Evolutionary conservation across 2,888 invertebrate genomes (phyloP).

Genomic region (Drosophila longiperda): DNA sequence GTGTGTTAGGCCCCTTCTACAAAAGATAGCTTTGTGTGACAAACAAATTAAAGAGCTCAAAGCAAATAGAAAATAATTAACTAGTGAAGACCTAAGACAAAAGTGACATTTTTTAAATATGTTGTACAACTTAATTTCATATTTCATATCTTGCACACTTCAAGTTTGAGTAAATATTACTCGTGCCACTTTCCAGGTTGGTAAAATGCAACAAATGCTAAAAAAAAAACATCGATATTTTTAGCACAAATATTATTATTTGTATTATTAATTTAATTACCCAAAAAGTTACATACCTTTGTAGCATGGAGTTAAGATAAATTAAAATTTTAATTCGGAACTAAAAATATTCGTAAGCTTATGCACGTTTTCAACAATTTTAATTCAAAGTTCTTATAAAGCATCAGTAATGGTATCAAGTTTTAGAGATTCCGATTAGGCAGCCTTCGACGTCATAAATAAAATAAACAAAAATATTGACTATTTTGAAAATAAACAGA

Average conservation of each 20-base stretch:
- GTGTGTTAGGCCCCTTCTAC: slow-evolving; percentile 23
- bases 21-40: neutral
- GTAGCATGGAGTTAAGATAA: neutral
- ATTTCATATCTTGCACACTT: neutral
- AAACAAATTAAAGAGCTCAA: neutral
- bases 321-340: neutral
- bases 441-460: no score
- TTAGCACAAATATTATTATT: neutral
- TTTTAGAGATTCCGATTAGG: no score
- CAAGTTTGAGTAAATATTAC: neutral
- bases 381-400: no score
- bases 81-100: neutral
- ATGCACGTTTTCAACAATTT: no score
- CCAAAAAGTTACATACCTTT: no score
- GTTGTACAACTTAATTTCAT: neutral
- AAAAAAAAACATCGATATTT: neutral
- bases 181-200: neutral
- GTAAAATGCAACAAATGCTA: neutral
- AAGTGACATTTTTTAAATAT: neutral
- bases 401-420: no score
- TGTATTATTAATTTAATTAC: neutral
- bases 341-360: no score
- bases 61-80: neutral
- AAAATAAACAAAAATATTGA: no score
- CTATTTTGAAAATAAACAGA: no score